phyloP scores from a whole-genome alignment of 2,888 invertebrate genomes.

The Pyrochroa serraticornis region DNA sequence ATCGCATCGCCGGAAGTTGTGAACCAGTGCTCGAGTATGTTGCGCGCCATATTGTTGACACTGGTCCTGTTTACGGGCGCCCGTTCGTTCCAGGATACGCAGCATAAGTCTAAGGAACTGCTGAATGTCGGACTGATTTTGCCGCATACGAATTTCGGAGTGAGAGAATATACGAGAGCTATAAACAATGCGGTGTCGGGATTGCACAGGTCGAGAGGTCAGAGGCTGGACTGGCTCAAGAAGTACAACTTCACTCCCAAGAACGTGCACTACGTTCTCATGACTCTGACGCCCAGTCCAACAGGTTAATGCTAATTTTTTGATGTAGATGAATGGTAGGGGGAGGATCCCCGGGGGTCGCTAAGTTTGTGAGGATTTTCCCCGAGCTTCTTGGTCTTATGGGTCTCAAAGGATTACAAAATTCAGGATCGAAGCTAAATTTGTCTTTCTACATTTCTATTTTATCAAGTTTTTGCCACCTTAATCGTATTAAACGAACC shows the following conservation, averaged over 20 bases:
- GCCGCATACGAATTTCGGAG: slow-evolving; percentile 68
- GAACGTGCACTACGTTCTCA: slow-evolving; percentile 70
- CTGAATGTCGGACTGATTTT: slow-evolving; percentile 66
- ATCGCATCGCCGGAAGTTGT: slow-evolving; percentile 1
- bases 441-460: too few species aligned
- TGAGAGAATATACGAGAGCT: slow-evolving; percentile 70
- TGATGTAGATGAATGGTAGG: too few species aligned
- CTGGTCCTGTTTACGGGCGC: slow-evolving; percentile 38
- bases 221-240: slow-evolving; percentile 67
- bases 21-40: slow-evolving; percentile 28
- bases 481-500: too few species aligned
- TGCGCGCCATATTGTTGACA: slow-evolving; percentile 42
- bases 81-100: slow-evolving; percentile 40
- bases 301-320: slow-evolving; percentile 62
- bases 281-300: slow-evolving; percentile 76
- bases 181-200: slow-evolving; percentile 68
- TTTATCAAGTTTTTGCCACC: too few species aligned
- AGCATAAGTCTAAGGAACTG: slow-evolving; percentile 40
- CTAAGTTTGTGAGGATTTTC: background rate
- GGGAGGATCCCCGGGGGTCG: too few species aligned
- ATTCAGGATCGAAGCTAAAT: too few species aligned
- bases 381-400: too few species aligned
- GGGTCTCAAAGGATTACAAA: too few species aligned
- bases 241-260: slow-evolving; percentile 67
- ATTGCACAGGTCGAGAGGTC: slow-evolving; percentile 64